Evolutionary conservation across 2,113 vertebrate species (phyloP).

Genomic region (Glaucidium brasilianum): DNA sequence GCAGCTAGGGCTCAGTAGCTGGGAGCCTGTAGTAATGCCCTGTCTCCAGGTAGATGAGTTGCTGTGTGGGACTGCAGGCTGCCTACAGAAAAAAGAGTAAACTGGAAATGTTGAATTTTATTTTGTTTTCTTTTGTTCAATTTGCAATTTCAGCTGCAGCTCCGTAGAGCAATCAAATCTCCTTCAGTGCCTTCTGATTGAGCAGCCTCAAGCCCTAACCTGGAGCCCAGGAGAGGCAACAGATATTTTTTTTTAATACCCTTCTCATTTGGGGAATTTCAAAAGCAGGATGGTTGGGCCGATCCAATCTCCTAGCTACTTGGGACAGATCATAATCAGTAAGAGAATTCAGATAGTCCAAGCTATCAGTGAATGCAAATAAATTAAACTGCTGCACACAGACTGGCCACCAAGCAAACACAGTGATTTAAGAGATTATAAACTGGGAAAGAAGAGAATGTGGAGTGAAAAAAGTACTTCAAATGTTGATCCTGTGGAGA

Average conservation of each 20-base stretch:
- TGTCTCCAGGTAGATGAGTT: not conserved
- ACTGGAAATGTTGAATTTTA: not conserved
- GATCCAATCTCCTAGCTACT: not conserved
- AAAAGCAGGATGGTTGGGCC: not conserved
- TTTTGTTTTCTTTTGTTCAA: not conserved
- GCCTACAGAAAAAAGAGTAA: not conserved
- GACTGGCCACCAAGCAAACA: not conserved
- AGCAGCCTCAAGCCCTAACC: accelerated
- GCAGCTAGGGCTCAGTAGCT: not conserved
- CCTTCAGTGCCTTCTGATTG: not conserved
- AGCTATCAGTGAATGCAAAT: not conserved
- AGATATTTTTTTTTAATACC: not conserved
- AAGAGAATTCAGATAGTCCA: not conserved
- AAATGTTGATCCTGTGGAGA: not conserved
- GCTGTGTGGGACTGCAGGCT: accelerated
- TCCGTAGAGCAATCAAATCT: not conserved
- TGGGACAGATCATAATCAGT: not conserved
- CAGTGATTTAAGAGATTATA: not conserved
- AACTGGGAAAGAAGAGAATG: not conserved
- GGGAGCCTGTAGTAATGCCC: not conserved
- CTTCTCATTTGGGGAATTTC: not conserved
- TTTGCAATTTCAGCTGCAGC: not conserved
- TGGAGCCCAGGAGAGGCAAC: not conserved
- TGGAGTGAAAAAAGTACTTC: not conserved
- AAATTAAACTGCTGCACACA: not conserved